Conservation (phyloP, 2,797 vertebrate species). For the Heterohyrax brucei region DNA sequence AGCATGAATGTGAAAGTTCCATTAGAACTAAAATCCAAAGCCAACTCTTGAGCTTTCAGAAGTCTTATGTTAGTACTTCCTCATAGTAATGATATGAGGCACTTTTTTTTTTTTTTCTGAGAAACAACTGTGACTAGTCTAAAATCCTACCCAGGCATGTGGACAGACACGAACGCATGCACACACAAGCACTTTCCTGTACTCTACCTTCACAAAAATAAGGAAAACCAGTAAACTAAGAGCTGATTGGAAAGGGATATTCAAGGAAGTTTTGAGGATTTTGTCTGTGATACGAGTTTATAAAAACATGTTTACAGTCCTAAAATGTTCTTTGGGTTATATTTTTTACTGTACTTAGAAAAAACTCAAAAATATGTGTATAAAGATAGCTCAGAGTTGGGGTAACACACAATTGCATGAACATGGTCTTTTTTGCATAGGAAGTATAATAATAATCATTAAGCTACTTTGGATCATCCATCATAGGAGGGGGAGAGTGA, state of each 20-base stretch:
- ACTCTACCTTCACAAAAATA: background rate
- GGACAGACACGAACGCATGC: background rate
- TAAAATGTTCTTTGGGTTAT: background rate
- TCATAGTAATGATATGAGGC: background rate
- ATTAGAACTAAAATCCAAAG: background rate
- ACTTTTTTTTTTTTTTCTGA: background rate
- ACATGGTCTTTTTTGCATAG: background rate
- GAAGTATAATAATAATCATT: background rate
- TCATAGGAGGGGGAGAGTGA: background rate
- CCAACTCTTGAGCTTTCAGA: background rate
- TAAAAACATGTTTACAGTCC: background rate
- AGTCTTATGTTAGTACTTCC: background rate
- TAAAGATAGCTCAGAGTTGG: background rate
- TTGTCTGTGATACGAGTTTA: constrained; percentile 39
- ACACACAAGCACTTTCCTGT: background rate
- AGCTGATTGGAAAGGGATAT: background rate
- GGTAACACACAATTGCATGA: background rate
- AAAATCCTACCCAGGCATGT: background rate
- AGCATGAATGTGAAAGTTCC: background rate
- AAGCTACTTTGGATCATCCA: background rate
- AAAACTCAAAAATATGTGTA: background rate
- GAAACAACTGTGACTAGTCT: background rate
- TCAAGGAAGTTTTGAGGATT: background rate
- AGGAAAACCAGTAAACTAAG: background rate
- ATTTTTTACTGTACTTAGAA: background rate